These are phyloP conservation scores for Brachionus asplanchnoidis DNA, from an alignment of 1,140 invertebrate genomes.

Conservation along the genomic window DNA sequence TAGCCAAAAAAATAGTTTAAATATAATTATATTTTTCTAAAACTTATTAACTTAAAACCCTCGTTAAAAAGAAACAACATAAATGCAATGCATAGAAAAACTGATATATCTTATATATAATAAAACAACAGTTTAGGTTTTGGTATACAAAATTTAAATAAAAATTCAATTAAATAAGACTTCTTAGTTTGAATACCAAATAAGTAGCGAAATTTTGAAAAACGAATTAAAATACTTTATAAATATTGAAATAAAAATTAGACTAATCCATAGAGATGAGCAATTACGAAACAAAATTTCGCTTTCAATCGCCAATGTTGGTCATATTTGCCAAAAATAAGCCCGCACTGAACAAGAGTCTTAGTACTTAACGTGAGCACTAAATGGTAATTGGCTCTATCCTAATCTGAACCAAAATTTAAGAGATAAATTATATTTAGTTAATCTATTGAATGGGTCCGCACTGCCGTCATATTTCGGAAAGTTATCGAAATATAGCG, in stretches of 20 bases:
- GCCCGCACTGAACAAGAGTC: not conserved
- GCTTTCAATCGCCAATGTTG: not conserved
- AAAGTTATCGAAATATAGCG: not conserved
- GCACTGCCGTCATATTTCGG: not conserved
- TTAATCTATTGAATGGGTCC: not conserved
- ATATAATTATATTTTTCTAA: not conserved
- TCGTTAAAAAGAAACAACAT: not conserved
- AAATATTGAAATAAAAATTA: conserved; percentile 34
- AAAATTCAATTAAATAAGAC: not conserved
- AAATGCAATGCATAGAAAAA: not conserved
- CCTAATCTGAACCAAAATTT: not conserved
- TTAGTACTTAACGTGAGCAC: not conserved
- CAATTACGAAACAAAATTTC: conserved; percentile 22
- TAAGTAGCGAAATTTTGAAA: not conserved
- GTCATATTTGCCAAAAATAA: not conserved
- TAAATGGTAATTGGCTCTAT: not conserved
- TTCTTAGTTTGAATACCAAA: conserved; percentile 23
- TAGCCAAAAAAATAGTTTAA: conserved; percentile 16
- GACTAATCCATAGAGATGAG: not conserved
- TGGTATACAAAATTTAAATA: conserved; percentile 15
- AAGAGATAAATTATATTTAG: not conserved
- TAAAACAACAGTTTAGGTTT: not conserved
- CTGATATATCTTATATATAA: conserved; percentile 15
- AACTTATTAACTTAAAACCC: conserved; percentile 30
- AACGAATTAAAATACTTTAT: conserved; percentile 25